Evolutionary conservation across 2,888 invertebrate genomes (phyloP), one percentile per base, ranked within the genome.

Genomic region (Nomada lathburiana): DNA sequence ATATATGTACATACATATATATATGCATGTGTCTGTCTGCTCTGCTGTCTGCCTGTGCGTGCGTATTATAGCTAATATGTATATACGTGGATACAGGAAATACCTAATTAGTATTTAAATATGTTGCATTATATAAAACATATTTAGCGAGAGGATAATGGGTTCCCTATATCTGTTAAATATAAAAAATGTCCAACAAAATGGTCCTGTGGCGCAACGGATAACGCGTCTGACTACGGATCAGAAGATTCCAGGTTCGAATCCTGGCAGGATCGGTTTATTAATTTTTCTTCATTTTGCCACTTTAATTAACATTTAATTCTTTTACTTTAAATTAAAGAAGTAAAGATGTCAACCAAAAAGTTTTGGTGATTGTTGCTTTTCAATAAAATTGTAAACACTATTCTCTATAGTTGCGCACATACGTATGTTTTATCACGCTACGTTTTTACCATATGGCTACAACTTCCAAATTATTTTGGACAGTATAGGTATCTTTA

Each of bases 161-260:
- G 44, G 3, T 52, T 7, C 16, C 11, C 0, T 0, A 0, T 20
- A 53, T 67, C 0, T 36, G 0, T 3, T 0, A 0, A n/a, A 47
- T 70, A 47, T 64, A 47, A 72, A 63, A 29, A 0, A 95, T 95
- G 95, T 95, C 95, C 95, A 95, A 95, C 95, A 95, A 95, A 95
- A 94, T 59, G 90, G 91, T 90, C 90, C 90, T 91, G 90, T 89
- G 90, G 89, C 89, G 89, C 89, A 89, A 90, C 86, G 90, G 89
- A 89, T 88, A 90, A 91, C 89, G 90, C 89, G 89, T 90, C 88
- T 88, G 90, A 90, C 90, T 91, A 90, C 90, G 90, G 89, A 91
- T 90, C 90, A 91, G 88, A 89, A 90, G 88, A 95, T 95, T 95
- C 95, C 95, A 96, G 95, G 94, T 95, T 95, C 95, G 95, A 95